phyloP scores from a whole-genome alignment of 2,888 invertebrate genomes.

The Oegoconia quadripuncta region DNA sequence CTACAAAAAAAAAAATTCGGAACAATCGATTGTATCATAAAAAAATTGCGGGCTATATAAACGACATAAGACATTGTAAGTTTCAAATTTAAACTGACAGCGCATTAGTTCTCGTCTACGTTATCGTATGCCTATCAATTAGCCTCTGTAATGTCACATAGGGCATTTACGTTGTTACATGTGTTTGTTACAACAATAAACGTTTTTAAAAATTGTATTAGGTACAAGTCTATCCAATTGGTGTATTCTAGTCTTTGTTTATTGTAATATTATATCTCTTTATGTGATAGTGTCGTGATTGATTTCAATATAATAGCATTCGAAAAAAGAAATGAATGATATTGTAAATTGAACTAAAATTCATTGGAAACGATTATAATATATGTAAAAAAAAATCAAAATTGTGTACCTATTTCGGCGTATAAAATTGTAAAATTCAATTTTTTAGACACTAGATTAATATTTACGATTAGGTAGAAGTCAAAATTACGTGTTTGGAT shows the following conservation, averaged over 20 bases:
- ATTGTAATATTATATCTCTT: constrained; percentile 34
- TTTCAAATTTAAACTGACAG: constrained; percentile 60
- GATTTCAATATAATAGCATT: too few relatives aligned
- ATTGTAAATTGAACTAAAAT: constrained; percentile 34
- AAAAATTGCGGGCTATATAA: neutral
- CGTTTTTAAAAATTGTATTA: constrained; percentile 8
- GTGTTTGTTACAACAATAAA: constrained; percentile 22
- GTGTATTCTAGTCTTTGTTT: constrained; percentile 73
- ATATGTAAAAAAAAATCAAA: constrained; percentile 37
- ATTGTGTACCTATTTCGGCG: constrained; percentile 64
- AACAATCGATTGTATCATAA: neutral
- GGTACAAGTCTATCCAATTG: constrained; percentile 47
- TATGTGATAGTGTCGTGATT: constrained; percentile 35
- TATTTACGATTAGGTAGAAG: constrained; percentile 58
- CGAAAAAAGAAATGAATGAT: too few relatives aligned
- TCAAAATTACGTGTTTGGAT: constrained; percentile 73
- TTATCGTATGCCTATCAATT: constrained; percentile 54
- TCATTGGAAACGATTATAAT: constrained; percentile 28
- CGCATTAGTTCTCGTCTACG: constrained; percentile 56
- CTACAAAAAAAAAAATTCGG: neutral
- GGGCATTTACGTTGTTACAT: constrained; percentile 63
- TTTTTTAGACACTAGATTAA: constrained; percentile 57
- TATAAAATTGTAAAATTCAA: constrained; percentile 64
- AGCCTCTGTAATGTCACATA: constrained; percentile 64
- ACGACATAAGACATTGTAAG: constrained; percentile 5